Conservation (phyloP, 2,888 invertebrate species). For the Tiphia femorata region DNA sequence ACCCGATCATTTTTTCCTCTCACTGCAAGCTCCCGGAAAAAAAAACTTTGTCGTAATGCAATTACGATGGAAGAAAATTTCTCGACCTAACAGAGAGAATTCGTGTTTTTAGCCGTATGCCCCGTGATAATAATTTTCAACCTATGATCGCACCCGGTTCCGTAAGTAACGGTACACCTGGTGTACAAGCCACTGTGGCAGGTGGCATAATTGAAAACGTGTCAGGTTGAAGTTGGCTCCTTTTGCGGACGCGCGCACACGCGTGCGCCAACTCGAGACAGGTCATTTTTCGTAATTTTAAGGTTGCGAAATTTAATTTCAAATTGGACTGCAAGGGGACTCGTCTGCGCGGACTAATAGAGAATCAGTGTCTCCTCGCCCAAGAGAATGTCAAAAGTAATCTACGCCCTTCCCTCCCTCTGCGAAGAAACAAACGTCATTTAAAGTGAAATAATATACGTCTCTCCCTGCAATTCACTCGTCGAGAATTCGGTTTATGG, state of each 20-base stretch:
- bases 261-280: constrained; percentile 12
- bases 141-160: no score
- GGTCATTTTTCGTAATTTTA: constrained; percentile 30
- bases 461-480: background rate
- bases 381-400: constrained; percentile 12
- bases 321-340: constrained; percentile 5
- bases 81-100: no score
- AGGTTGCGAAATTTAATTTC: constrained; percentile 29
- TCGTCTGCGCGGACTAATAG: background rate
- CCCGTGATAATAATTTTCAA: no score
- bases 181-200: no score
- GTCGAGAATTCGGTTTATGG: no score
- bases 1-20: no score
- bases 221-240: constrained; percentile 20
- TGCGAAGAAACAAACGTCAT: constrained; percentile 4
- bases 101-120: no score
- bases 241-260: background rate
- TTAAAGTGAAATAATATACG: constrained; percentile 10
- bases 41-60: no score
- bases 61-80: no score
- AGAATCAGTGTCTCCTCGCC: constrained; percentile 11
- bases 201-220: constrained; percentile 29
- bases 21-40: no score
- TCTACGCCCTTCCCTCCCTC: background rate
- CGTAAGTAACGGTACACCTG: no score